Conservation (phyloP, 2,888 invertebrate genomes). For the Lasius platythorax region DNA sequence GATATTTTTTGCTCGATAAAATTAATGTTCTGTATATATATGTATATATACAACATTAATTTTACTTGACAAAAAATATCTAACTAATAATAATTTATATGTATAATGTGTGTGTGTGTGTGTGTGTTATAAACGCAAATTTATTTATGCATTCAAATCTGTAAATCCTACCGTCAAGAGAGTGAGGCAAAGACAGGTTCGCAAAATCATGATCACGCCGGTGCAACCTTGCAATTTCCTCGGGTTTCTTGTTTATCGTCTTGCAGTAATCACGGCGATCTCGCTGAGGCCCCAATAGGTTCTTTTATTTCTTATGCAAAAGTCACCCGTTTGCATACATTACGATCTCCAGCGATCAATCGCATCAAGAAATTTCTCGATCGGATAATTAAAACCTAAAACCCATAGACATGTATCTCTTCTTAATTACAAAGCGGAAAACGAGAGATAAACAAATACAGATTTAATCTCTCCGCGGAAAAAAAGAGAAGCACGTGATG, state of each 20-base stretch:
- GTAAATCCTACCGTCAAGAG: constrained; percentile 65
- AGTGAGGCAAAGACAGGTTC: constrained; percentile 55
- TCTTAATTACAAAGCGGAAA: background rate
- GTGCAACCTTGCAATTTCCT: constrained; percentile 31
- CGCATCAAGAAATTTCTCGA: constrained; percentile 16
- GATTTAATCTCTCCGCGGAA: background rate
- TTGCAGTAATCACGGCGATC: background rate
- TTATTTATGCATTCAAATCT: background rate
- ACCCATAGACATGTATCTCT: background rate
- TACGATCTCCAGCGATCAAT: background rate
- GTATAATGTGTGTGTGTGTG: background rate
- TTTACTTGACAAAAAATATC: too few relatives aligned
- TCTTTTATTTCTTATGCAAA: constrained; percentile 33
- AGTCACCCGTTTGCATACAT: constrained; percentile 34
- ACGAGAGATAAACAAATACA: background rate
- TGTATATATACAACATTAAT: too few relatives aligned
- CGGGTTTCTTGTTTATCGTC: constrained; percentile 37
- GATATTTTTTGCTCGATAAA: background rate
- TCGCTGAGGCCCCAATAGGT: constrained; percentile 22
- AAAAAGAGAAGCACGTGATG: background rate
- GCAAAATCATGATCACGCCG: constrained; percentile 60
- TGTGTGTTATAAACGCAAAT: background rate
- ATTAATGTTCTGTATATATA: too few relatives aligned
- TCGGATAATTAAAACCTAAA: background rate
- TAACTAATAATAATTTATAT: background rate